A percentile compares a stretch with the other conserved stretches of the same genome.
Evolutionary conservation across 2,888 invertebrate species (phyloP).

Genomic region (Tetranychus piercei): DNA sequence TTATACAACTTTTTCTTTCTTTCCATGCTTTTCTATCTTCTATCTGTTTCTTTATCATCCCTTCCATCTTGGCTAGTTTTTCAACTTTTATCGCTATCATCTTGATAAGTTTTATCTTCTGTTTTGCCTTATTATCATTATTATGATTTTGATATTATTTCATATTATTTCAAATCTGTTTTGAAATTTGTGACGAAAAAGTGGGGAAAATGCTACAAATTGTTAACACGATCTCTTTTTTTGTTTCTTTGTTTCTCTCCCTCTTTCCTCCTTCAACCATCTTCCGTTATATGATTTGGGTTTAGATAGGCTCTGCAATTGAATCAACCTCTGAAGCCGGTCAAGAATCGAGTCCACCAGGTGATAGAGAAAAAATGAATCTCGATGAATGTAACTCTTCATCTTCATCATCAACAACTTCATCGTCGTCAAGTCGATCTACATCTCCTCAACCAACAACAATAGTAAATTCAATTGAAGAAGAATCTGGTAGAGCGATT

Average conservation of each 20-base stretch:
- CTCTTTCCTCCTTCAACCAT: neutral
- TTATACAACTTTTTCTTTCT: too few relatives aligned
- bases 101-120: neutral
- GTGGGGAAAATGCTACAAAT: neutral
- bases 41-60: neutral
- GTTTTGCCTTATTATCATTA: neutral
- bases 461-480: neutral
- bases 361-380: slow-evolving; percentile 7
- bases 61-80: neutral
- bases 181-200: neutral
- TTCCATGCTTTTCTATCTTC: neutral
- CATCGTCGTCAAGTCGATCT: neutral
- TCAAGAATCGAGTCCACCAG: neutral
- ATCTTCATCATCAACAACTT: neutral
- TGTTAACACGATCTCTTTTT: slow-evolving; percentile 11
- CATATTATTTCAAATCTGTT: neutral
- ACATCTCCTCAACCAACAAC: neutral
- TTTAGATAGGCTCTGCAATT: neutral
- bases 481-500: neutral
- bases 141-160: neutral
- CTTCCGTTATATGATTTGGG: neutral
- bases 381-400: neutral
- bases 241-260: neutral
- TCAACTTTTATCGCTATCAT: neutral
- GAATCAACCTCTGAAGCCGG: neutral